Evolutionary conservation across 2,797 vertebrate species (phyloP), one percentile per base, ranked within the genome.

Genomic region (Crypturellus tataupa): DNA sequence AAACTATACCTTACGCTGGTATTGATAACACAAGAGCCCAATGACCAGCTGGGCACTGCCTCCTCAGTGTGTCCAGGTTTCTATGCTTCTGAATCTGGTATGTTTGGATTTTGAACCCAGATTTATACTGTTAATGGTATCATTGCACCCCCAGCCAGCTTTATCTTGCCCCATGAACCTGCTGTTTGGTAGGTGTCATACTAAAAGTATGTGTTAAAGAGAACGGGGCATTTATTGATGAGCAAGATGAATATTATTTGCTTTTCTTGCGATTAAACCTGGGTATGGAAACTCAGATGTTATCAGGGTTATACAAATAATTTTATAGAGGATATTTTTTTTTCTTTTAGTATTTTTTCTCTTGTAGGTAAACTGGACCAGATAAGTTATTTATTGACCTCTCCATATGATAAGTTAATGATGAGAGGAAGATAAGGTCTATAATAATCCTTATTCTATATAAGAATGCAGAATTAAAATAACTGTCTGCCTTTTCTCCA

Each of bases 401-500:
- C 95, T 96, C 90, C 73, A 16, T 87, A 95, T 91, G 85, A 42
- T 91, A 85, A 63, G 46, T 90, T 62, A 94, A 81, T 71, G 55
- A 64, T 42, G 91, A 89, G 94, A 96, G 87, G 87, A 85, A 85
- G 94, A 81, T 96, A 93, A 86, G 90, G 95, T 96, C 93, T 90
- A 85, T 88, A 91, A 89, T 94, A 93, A 78, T 86, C 46, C 6
- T 95, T 97, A 95, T 82, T 93, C 92, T 95, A 80, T 72, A 37
- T 97, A 94, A 94, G 94, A 96, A 96, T 81, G 90, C 94, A 83
- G 94, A 95, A 83, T 95, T 88, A 90, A 93, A 97, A 78, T 88
- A 85, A 96, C 83, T 95, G 69, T 96, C 97, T 97, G 96, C 96
- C 97, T 97, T 97, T 96, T 80, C 96, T 97, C 96, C 97, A 96